Percentiles rank a stretch among this genome's conserved stretches.
Conservation (phyloP, 2,113 vertebrate genomes). For the Rhadina sibilatrix region DNA sequence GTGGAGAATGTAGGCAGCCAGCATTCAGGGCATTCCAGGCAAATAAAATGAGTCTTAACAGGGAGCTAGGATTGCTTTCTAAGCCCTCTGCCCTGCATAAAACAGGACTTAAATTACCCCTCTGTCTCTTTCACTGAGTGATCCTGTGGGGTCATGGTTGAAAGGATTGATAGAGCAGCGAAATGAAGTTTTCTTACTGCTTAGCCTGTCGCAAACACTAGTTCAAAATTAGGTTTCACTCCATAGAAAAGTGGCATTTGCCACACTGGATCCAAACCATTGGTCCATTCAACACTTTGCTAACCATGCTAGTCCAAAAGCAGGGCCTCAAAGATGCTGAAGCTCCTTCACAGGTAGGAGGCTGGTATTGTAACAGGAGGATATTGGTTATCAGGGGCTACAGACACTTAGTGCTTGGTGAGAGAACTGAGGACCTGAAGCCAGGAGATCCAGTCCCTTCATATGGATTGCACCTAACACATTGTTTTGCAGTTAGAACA, state of each 20-base stretch:
- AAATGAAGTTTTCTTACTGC: slow-evolving; percentile 66
- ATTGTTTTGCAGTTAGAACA: not conserved
- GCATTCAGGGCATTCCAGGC: not conserved
- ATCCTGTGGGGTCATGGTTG: slow-evolving; percentile 51
- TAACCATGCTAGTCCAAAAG: not conserved
- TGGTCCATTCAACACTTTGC: not conserved
- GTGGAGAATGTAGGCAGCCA: not conserved
- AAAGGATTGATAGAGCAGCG: slow-evolving; percentile 59
- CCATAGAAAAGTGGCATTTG: slow-evolving; percentile 12
- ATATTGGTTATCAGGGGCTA: not conserved
- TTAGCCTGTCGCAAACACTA: slow-evolving; percentile 30
- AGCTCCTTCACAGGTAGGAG: not conserved
- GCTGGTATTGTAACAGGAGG: not conserved
- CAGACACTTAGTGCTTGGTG: not conserved
- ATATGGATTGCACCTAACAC: not conserved
- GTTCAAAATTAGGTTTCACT: slow-evolving; percentile 46
- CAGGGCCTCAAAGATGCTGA: not conserved
- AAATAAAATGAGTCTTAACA: slow-evolving; percentile 56
- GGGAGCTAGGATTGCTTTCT: slow-evolving; percentile 51
- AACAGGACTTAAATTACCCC: slow-evolving; percentile 51
- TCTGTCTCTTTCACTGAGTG: slow-evolving; percentile 28
- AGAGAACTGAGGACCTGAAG: not conserved
- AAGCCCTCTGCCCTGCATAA: slow-evolving; percentile 65
- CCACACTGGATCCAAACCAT: not conserved
- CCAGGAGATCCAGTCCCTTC: not conserved